Evolutionary conservation across 2,797 vertebrate genomes (phyloP), one percentile per base, ranked within the genome.

Genomic region (Amblyraja radiata): DNA sequence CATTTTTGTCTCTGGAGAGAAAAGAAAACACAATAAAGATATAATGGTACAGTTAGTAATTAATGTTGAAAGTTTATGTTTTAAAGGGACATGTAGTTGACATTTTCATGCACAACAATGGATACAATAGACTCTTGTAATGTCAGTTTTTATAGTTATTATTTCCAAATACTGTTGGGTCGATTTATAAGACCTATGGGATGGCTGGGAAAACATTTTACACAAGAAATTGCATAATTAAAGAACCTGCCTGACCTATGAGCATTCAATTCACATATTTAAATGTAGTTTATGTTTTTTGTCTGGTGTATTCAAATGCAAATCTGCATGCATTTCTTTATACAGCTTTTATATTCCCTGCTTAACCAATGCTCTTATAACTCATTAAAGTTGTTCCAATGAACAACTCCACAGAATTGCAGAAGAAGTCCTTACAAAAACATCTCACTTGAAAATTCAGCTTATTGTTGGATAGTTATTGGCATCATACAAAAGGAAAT

Each of bases 181-280:
- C 6, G 61, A 86, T 61, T 86, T 83, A 7, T 86, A 58, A 86
- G 83, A 65, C 28, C 58, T 86, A 28, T 86, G 58, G n/a, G 83
- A 61, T 8, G 61, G 61, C 83, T 65, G 83, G n/a, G 58, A n/a
- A 61, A 86, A 32, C 11, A 2, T 1, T 63, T 86, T 13, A 16
- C 58, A n/a, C 23, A 61, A n/a, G 83, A 86, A 65, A 86, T 86
- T 63, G 28, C 58, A 86, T 61, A 86, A 65, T 86, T 63, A 63
- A 63, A 63, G 28, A 65, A 86, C n/a, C 58, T 86, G 83, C n/a
- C 83, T 32, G 83, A 63, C 63, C 28, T 8, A 14, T n/a, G 28
- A 86, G 28, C 83, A 86, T 65, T 86, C 61, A 86, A 86, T 86
- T 86, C 25, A 63, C 28, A 63, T 86, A 61, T 81, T 86, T 86